These are phyloP conservation scores for Anthopleura xanthogrammica DNA, from an alignment of 92 coral and sea anemone species.

Conservation along the genomic window DNA sequence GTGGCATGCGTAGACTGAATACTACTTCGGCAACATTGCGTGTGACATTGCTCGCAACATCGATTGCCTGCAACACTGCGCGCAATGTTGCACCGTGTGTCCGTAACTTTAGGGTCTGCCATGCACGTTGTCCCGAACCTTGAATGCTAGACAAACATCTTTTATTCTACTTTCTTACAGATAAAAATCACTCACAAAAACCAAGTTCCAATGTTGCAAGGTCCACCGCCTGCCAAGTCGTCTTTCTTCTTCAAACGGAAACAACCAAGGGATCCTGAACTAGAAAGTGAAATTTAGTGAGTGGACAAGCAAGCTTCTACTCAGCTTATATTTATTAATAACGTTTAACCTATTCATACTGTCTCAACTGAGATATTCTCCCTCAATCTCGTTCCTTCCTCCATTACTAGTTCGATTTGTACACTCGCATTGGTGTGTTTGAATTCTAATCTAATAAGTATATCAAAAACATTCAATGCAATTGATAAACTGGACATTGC, in stretches of 20 bases:
- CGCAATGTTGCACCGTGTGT: too few species aligned
- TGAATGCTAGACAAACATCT: too few species aligned
- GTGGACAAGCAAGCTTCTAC: constrained; percentile 17
- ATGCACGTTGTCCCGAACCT: too few species aligned
- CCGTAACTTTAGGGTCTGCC: too few species aligned
- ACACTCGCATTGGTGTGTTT: background rate
- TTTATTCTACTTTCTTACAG: constrained; percentile 30
- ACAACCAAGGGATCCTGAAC: constrained; percentile 76
- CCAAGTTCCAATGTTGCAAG: constrained; percentile 98
- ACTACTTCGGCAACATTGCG: too few species aligned
- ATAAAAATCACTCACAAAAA: constrained; percentile 85
- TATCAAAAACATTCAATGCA: background rate
- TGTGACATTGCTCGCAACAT: too few species aligned
- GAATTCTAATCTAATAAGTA: constrained; percentile 6
- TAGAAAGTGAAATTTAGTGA: constrained; percentile 84
- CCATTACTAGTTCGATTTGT: background rate
- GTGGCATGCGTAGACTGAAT: too few species aligned
- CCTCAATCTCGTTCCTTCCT: constrained; percentile 1
- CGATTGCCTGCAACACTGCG: too few species aligned
- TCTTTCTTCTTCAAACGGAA: constrained; percentile 88
- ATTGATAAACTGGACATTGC: background rate
- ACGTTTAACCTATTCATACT: background rate
- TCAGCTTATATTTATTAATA: constrained; percentile 23
- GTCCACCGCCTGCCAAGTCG: constrained; percentile 91
- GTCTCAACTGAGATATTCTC: background rate